Evolutionary conservation across 2,888 invertebrate genomes (phyloP).

Genomic region (Pseudococcus jackbeardsleyi): DNA sequence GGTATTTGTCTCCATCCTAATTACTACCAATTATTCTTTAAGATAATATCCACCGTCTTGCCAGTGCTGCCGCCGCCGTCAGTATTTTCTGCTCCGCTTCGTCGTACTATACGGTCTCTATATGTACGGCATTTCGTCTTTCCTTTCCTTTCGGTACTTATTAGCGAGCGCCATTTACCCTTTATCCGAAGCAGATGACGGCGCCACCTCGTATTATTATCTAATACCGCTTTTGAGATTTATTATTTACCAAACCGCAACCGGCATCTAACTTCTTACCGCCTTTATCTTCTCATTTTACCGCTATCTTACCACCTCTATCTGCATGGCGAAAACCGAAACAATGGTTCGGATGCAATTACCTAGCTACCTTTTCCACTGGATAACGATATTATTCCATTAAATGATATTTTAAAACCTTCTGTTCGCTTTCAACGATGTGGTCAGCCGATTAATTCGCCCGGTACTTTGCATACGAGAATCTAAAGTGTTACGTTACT

Average conservation of each 20-base stretch:
- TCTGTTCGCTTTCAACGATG: slow-evolving; percentile 45
- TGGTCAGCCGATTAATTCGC: slow-evolving; percentile 52
- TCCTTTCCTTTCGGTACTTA: slow-evolving; percentile 56
- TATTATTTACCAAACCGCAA: slow-evolving; percentile 64
- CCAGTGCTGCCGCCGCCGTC: background rate
- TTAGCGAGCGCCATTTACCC: slow-evolving; percentile 59
- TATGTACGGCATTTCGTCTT: slow-evolving; percentile 49
- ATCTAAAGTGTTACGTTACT: background rate
- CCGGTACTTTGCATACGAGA: background rate
- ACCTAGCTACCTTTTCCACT: slow-evolving; percentile 57
- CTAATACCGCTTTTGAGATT: slow-evolving; percentile 64
- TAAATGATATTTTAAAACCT: slow-evolving; percentile 53
- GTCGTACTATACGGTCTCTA: background rate
- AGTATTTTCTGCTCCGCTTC: slow-evolving; percentile 35
- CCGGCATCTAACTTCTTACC: slow-evolving; percentile 55
- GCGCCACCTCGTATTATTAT: slow-evolving; percentile 63
- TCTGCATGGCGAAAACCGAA: slow-evolving; percentile 52
- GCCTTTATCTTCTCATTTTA: slow-evolving; percentile 58
- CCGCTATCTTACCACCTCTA: slow-evolving; percentile 55
- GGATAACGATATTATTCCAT: slow-evolving; percentile 36
- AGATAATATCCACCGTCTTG: slow-evolving; percentile 65
- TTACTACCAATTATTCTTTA: slow-evolving; percentile 66
- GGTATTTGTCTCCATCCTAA: slow-evolving; percentile 65
- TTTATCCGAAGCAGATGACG: slow-evolving; percentile 64
- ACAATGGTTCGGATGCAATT: slow-evolving; percentile 59